Evolutionary conservation across 2,113 vertebrate genomes (phyloP), one percentile per base, ranked within the genome.

Genomic region (Gasterosteus nipponicus): DNA sequence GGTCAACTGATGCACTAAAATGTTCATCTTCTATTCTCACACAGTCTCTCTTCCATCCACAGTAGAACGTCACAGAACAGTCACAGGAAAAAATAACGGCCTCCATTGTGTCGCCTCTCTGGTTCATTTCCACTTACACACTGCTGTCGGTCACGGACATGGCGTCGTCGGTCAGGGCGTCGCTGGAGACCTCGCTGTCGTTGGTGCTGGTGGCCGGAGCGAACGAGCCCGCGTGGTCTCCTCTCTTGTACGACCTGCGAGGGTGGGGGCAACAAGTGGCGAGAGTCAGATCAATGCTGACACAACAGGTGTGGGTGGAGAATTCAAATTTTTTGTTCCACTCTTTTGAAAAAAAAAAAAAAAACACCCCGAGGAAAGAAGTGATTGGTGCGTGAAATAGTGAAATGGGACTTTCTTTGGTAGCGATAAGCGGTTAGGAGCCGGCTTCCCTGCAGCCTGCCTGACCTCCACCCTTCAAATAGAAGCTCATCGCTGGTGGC

Each of bases 141-240:
- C 97, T 98, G 80, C 97, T 96, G 93, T 99, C 97, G 0, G 98
- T 98, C 95, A 99, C 90, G 0, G 98, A 99, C 96, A 98, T 95
- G 88, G 96, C 96, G 67, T 99, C 98, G 0, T 99, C 98, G 0
- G 98, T 99, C 94, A 98, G 84, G 2, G 97, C 96, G 51, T 99
- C 98, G 0, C 98, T 99, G 85, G 98, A 99, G 57, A 98, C 95
- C 75, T 99, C 98, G 3, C 98, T 99, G 86, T 99, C 97, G 0
- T 99, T 99, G 35, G 98, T 97, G 15, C 98, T 99, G 90, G 97
- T 95, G 74, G 95, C 94, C 0, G 97, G 98, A 0, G 97, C 97
- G 0, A 97, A 96, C 3, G 96, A 94, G 69, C 94, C 95, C 77
- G 95, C 92, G 16, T 96, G 96, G 19, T 97, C 96, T 0, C 81